phyloP scores from a whole-genome alignment of 2,888 invertebrate genomes.

The Argyra leucocephala region DNA sequence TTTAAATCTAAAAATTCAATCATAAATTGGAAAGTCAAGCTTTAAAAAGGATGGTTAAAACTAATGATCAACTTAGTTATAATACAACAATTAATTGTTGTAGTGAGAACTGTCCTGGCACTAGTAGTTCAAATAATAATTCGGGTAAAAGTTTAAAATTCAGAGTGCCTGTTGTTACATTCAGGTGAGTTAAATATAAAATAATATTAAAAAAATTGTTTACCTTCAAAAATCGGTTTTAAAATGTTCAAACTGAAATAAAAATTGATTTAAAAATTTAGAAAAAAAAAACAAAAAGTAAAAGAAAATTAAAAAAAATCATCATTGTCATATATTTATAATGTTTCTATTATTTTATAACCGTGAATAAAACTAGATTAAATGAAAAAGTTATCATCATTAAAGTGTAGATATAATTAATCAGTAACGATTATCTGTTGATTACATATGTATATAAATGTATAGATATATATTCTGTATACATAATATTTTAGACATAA shows the following conservation, averaged over 20 bases:
- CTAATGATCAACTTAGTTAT: neutral
- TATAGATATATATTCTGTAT: no score
- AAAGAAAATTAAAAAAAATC: no score
- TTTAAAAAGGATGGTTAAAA: conserved; percentile 6
- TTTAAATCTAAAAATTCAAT: no score
- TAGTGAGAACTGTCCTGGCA: neutral
- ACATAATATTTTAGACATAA: no score
- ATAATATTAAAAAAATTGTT: neutral
- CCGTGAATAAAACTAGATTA: no score
- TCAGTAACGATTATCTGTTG: no score
- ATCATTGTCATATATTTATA: no score
- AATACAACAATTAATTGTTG: neutral
- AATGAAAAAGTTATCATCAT: no score
- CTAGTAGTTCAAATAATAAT: neutral
- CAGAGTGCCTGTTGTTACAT: neutral
- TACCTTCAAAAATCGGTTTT: neutral
- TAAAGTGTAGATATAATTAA: no score
- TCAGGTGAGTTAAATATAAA: neutral
- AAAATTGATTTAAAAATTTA: neutral
- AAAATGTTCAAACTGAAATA: neutral
- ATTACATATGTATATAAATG: no score
- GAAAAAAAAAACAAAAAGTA: neutral
- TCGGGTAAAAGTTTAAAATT: neutral
- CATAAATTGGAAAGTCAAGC: neutral
- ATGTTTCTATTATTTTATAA: no score